Conservation (phyloP, 2,797 vertebrate genomes). For the Arnoldichthys spilopterus region DNA sequence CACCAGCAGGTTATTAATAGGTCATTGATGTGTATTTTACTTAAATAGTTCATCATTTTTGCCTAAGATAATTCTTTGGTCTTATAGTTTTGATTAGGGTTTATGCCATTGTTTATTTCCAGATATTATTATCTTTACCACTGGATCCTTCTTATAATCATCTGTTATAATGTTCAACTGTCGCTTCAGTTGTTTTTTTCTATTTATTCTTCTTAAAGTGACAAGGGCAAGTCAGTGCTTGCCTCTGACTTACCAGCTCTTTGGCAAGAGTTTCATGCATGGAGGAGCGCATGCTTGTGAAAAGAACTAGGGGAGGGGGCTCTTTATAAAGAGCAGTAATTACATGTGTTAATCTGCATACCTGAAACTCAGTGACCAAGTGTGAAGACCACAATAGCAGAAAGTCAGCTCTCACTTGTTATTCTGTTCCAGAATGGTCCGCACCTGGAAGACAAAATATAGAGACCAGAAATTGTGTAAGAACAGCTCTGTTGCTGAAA, state of each 20-base stretch:
- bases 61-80: background rate
- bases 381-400: conserved; percentile 6
- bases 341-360: background rate
- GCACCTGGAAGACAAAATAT: background rate
- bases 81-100: background rate
- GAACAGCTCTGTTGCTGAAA: background rate
- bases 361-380: background rate
- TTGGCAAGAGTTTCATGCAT: background rate
- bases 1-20: background rate
- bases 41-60: background rate
- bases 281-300: background rate
- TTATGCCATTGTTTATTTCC: background rate
- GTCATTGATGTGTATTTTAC: background rate
- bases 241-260: conserved; percentile 13
- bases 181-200: background rate
- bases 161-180: background rate
- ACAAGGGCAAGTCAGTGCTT: conserved; percentile 8
- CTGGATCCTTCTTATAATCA: background rate
- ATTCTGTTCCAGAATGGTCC: background rate
- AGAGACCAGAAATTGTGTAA: background rate
- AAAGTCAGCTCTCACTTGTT: background rate
- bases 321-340: background rate
- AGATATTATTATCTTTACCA: background rate
- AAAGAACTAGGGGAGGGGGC: background rate
- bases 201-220: background rate